Base-by-base conservation (phyloP, 2,888 invertebrate species). In the Macaria notata region DNA sequence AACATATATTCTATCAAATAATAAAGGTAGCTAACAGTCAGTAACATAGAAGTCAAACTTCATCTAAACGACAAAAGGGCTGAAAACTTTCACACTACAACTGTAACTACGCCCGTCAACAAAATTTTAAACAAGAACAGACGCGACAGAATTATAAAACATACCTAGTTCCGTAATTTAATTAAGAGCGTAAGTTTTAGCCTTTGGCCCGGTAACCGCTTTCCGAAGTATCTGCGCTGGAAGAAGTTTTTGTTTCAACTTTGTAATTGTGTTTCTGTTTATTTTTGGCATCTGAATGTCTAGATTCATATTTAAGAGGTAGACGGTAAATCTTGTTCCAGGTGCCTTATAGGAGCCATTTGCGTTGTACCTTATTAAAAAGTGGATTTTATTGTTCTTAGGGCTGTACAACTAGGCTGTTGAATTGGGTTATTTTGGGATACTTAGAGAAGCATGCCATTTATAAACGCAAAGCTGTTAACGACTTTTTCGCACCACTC, bases 241-340 rank as follows among this genome's bases (percentile, higher is more conserved):
- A 19, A 4, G 53, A 64, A 63, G 60, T 59, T 64, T 65, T 57
- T 55, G 53, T 58, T 56, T 50, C 39, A 61, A 62, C 56, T 66
- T 57, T 59, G 49, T 62, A 58, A 66, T 62, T 64, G 59, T 66
- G 58, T 64, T 62, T 61, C 61, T 61, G 64, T 64, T 66, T 64
- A 66, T 58, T 62, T 62, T 58, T 39, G 56, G 47, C 44, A 45
- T 62, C 60, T 59, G 36, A 59, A 63, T 59, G 52, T 51, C 62
- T 61, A 61, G 59, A 49, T 53, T 56, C 30, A 51, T 52, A 46
- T 38, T 56, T 45, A 52, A 31, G 3, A 9, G 43, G 9, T 36
- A 36, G 30, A 33, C 19, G 19, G 19, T 3, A 38, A 38, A 29
- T n/a, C 7, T 45, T 19, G 19, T 19, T 19, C 19, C 1, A 19